Evolutionary conservation across 2,888 invertebrate genomes (phyloP), one percentile per base, ranked within the genome.

Genomic region (Coelopa pilipes): DNA sequence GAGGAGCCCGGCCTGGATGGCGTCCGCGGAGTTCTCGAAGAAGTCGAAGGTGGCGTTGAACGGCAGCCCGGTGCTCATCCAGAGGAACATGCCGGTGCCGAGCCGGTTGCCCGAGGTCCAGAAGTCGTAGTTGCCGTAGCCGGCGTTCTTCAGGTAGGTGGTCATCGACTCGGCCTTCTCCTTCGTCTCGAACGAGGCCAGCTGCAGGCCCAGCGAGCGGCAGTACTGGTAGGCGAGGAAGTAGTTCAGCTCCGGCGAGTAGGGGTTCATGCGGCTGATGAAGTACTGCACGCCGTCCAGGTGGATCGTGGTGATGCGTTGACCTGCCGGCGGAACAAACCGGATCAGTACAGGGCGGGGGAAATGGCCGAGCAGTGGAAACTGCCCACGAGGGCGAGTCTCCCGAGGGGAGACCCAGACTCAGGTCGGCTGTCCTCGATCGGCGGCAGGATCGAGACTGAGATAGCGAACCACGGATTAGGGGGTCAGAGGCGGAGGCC

Each of bases 21-120:
- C 84, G 74, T 89, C 88, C 76, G 89, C 90, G 74, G 90, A 87
- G 82, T 92, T 89, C 81, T 89, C 89, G 92, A 94, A 94, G 87
- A 93, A 94, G 88, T 94, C 93, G 87, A 95, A 95, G n/a, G 95
- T 95, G 34, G 94, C 93, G 87, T 96, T 95, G 89, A 95, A 94
- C 50, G 95, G 94, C 75, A 94, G 88, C 15, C 95, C 95, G 50
- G 94, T 94, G 85, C 94, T 95, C 95, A 95, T 94, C 95, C 95
- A 96, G 75, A 95, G 89, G 87, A 93, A 93, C 93, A 94, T 95
- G 82, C 94, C 93, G 17, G 95, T 94, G 50, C 95, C 95, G 74
- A 96, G 89, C 81, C 93, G 92, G 88, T 96, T 96, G 76, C 95
- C 95, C 74, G 95, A 95, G 82, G 95, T 95, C 95, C 95, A 96